Evolutionary conservation across 2,113 vertebrate genomes (phyloP), one percentile per base, ranked within the genome.

Genomic region (Cyprinodon brontotheroides): DNA sequence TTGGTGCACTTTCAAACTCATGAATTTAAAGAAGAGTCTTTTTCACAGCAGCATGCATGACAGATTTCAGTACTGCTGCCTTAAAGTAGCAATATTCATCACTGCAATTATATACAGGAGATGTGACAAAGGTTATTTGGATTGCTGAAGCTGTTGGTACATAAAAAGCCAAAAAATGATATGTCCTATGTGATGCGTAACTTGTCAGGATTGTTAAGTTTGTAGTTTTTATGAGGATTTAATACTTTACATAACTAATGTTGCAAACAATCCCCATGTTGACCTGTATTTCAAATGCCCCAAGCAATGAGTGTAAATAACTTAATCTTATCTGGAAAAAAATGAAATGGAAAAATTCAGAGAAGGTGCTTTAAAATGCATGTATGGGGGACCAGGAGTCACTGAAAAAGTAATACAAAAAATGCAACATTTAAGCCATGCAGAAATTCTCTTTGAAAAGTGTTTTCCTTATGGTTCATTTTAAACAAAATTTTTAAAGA

Each of bases 11-110:
- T 91, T 91, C 86, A 87, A 86, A 85, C 75, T 83, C 53, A 65
- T 78, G 72, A 81, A 90, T 89, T 87, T 85, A 90, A 92, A 89
- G 74, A 78, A 79, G 74, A 66, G 40, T 71, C 50, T 87, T 85
- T 88, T 87, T 77, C 61, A 66, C 62, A 64, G 61, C 85, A 77
- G 85, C 82, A 87, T 85, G 81, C 87, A 87, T 84, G 77, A 87
- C 77, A 77, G 68, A 75, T 86, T 85, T 91, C 82, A 82, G 83
- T 82, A 78, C 76, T 75, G 65, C 70, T 15, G 17, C 47, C 60
- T 79, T 82, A 84, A 86, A 86, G 85, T 65, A 74, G 73, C 65
- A 74, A 84, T 78, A 85, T 74, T 83, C 41, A 50, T 78, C 82
- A 40, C 11, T 65, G 68, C 61, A 78, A 74, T 86, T 65, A 82